A percentile compares a stretch with the other conserved stretches of the same genome.
phyloP scores from a whole-genome alignment of 2,797 vertebrate genomes.

The Uromys caudimaculatus region DNA sequence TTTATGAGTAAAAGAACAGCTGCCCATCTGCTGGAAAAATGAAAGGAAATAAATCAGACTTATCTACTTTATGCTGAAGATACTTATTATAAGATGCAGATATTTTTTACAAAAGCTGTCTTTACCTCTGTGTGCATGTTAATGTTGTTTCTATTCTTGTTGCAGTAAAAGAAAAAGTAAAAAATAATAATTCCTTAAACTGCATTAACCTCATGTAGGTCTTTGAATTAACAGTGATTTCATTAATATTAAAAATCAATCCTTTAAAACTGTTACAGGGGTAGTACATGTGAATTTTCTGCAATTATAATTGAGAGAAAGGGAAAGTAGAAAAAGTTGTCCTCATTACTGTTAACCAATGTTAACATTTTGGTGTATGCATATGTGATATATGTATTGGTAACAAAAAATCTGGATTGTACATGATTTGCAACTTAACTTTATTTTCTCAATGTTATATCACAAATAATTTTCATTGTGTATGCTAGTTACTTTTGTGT shows the following conservation, averaged over 20 bases:
- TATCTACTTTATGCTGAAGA: conserved; percentile 63
- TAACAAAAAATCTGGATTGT: neutral
- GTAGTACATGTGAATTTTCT: conserved; percentile 9
- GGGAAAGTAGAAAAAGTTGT: neutral
- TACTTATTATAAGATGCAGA: conserved; percentile 31
- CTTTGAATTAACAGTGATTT: conserved; percentile 32
- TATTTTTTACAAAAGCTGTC: conserved; percentile 46
- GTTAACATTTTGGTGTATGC: neutral
- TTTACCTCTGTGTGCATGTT: neutral
- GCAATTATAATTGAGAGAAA: conserved; percentile 17
- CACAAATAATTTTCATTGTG: neutral
- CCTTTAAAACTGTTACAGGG: neutral
- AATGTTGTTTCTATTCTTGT: conserved; percentile 16
- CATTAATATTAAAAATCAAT: conserved; percentile 43
- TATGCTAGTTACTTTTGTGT: neutral
- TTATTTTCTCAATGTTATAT: conserved; percentile 5
- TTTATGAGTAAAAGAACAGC: conserved; percentile 73
- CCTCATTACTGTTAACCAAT: neutral
- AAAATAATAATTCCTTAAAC: conserved; percentile 1
- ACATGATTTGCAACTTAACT: conserved; percentile 3
- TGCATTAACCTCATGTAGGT: neutral
- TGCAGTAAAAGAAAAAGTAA: neutral
- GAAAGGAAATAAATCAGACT: conserved; percentile 77
- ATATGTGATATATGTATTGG: neutral
- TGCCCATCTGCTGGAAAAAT: conserved; percentile 79